These are phyloP conservation scores for Rhyzopertha dominica DNA, from an alignment of 1,140 invertebrate species.

Conservation along the genomic window DNA sequence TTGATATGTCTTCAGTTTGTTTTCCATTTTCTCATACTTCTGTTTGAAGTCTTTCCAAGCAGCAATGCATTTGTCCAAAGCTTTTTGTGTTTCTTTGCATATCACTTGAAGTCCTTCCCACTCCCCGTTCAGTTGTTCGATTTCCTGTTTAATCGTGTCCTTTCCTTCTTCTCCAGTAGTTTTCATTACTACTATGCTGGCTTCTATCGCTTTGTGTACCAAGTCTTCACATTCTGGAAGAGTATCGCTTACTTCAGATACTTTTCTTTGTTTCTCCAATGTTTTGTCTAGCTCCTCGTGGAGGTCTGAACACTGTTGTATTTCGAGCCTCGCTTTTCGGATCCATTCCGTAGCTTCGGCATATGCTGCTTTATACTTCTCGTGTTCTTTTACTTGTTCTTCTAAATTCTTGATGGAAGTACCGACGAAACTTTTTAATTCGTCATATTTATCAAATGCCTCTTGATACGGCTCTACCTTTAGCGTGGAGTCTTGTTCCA, in stretches of 20 bases:
- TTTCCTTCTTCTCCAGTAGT: constrained; percentile 83
- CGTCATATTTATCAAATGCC: constrained; percentile 65
- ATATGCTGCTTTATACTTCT: constrained; percentile 77
- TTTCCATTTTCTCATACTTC: constrained; percentile 68
- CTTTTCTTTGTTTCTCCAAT: constrained; percentile 65
- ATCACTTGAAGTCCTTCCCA: constrained; percentile 83
- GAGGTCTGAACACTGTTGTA: constrained; percentile 79
- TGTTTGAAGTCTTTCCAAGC: constrained; percentile 82
- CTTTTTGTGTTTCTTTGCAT: constrained; percentile 71
- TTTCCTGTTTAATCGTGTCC: constrained; percentile 77
- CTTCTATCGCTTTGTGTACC: constrained; percentile 66
- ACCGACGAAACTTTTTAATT: constrained; percentile 59
- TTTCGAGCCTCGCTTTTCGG: constrained; percentile 72
- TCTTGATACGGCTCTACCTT: constrained; percentile 63
- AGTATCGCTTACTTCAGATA: constrained; percentile 62
- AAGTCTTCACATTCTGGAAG: constrained; percentile 67
- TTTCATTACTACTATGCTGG: constrained; percentile 72
- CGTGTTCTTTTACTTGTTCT: constrained; percentile 79
- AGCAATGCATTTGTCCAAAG: constrained; percentile 72
- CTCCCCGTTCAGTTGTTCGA: constrained; percentile 76
- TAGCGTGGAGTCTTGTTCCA: constrained; percentile 61
- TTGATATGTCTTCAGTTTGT: constrained; percentile 73
- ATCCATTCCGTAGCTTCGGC: constrained; percentile 84
- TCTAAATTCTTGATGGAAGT: constrained; percentile 64
- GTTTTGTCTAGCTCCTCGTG: constrained; percentile 76